Base-by-base conservation (phyloP, 1,140 invertebrate genomes). In the Popillia japonica region DNA sequence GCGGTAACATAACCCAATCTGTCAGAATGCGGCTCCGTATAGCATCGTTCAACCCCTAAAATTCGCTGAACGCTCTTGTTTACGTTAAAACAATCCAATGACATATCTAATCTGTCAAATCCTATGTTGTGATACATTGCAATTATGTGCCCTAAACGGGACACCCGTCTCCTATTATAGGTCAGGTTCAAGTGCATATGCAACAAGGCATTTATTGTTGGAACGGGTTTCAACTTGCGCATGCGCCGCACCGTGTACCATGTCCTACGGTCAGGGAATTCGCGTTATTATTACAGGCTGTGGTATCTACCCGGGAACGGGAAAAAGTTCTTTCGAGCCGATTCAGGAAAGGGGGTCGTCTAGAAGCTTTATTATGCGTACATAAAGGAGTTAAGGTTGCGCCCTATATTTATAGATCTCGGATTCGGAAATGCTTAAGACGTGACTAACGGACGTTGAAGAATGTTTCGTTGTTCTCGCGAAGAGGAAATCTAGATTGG, bases 121-220 rank as follows among this genome's bases (percentile, higher is more conserved):
- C 42, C 42, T 22, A 27, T 48, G 75, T 48, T 22, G 14, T 6
- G 17, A 55, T n/a, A 6, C 48, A 6, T 17, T 17, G 48, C 11
- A n/a, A 55, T 44, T 44, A 44, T 20, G 59, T n/a, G 14, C 61
- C 22, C 22, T 27, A 23, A 27, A 34, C 27, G 27, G 27, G 27
- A 34, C 27, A 34, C 1, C 27, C 27, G 27, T 79, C 80, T 78
- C 77, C 80, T 82, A 82, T 85, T 83, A 82, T 84, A 85, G 84
- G 84, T 85, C 83, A 85, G 83, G 84, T 85, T 85, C 84, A 85
- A 85, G 84, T 83, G 79, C 84, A 85, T 83, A 84, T 85, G 84
- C 80, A 83, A 82, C 80, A 79, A 75, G 79, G 59, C 79, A 78
- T 80, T 80, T 80, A 79, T 81, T 81, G 81, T 82, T 75, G 82